Conservation (phyloP, 92 coral and sea anemone species). For the Epizoanthus ramosus region DNA sequence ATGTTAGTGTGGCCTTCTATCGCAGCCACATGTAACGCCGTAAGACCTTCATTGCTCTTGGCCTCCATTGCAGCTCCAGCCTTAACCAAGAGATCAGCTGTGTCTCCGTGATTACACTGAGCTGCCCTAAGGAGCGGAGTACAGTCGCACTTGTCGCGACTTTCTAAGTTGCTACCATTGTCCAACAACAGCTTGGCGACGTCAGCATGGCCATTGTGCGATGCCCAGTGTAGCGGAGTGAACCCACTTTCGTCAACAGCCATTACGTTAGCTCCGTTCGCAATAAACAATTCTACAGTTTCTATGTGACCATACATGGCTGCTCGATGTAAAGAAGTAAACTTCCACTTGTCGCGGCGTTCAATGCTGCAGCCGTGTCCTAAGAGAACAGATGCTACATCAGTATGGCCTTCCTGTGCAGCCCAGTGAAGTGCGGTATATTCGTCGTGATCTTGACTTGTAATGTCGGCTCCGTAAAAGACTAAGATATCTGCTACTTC, state of each 20-base stretch:
- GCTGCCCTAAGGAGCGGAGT: conserved; percentile 20
- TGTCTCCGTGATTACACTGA: background rate
- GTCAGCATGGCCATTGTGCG: conserved; percentile 3
- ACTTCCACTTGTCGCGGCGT: background rate
- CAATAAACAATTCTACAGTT: background rate
- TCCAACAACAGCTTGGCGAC: conserved; percentile 1
- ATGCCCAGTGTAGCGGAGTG: conserved; percentile 26
- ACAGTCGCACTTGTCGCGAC: background rate
- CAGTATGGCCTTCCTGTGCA: conserved; percentile 10
- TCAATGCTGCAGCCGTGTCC: background rate
- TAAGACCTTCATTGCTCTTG: background rate
- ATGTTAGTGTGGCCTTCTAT: background rate
- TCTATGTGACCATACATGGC: conserved; percentile 18
- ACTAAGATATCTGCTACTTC: conserved; percentile 7
- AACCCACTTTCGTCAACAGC: background rate
- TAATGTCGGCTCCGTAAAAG: background rate
- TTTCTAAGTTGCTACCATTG: background rate
- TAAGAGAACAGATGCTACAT: background rate
- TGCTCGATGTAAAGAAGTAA: conserved; percentile 4
- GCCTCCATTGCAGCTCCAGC: conserved; percentile 12
- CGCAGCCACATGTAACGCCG: conserved; percentile 15
- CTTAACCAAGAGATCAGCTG: background rate
- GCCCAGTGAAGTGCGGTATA: conserved; percentile 27
- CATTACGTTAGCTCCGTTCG: conserved; percentile 3
- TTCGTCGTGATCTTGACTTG: background rate